Conservation (phyloP, 2,113 vertebrate genomes). For the Chaenogobius annularis region DNA sequence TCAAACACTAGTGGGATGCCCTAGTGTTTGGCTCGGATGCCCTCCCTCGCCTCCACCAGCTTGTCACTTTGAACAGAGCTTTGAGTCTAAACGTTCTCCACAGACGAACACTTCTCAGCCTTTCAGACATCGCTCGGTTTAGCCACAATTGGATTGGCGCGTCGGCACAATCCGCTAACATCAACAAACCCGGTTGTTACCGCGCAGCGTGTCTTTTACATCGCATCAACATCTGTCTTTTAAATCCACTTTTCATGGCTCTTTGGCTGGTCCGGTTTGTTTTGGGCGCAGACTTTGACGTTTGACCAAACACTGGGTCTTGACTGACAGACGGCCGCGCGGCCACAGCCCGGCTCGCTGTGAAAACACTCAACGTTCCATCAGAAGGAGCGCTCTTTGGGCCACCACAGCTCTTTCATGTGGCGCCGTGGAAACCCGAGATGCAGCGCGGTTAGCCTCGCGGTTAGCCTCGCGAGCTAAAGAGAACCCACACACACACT, state of each 20-base stretch:
- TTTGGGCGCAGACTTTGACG: conserved; percentile 39
- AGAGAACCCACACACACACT: conserved; percentile 64
- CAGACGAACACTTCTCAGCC: conserved; percentile 16
- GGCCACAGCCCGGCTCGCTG: conserved; percentile 45
- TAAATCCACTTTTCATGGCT: conserved; percentile 61
- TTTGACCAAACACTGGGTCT: conserved; percentile 49
- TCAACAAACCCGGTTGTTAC: conserved; percentile 49
- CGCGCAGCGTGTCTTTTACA: conserved; percentile 56
- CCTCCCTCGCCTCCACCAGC: too few relatives aligned
- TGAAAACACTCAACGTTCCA: conserved; percentile 64
- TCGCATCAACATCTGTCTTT: conserved; percentile 69
- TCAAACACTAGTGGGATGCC: too few relatives aligned
- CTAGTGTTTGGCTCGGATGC: too few relatives aligned
- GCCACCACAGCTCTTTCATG: conserved; percentile 54
- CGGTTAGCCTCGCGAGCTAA: conserved; percentile 62
- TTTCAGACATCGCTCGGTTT: conserved; percentile 37
- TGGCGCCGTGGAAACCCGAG: conserved; percentile 70
- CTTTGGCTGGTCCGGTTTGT: conserved; percentile 55
- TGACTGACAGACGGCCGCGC: conserved; percentile 64
- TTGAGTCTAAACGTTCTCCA: conserved; percentile 11
- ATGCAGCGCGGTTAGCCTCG: conserved; percentile 58
- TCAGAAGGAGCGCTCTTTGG: conserved; percentile 68
- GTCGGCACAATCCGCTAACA: conserved; percentile 41
- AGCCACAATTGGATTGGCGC: conserved; percentile 57
- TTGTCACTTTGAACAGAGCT: neutral